Percentiles rank a stretch among this genome's conserved stretches.
phyloP scores from a whole-genome alignment of 2,888 invertebrate species.

The Uloborus plumipes region DNA sequence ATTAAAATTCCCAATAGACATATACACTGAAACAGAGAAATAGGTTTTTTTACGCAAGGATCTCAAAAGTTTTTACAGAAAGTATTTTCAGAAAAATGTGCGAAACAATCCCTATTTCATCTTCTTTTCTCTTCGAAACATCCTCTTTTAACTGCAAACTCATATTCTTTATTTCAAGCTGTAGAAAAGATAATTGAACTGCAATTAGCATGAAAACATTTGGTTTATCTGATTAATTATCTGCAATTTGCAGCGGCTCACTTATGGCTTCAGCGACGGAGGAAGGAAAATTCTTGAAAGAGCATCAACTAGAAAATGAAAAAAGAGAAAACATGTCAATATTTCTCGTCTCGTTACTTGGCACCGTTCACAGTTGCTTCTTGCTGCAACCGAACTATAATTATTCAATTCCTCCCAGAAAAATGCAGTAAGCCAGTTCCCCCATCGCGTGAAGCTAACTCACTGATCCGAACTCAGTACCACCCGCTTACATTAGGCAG shows the following conservation, averaged over 20 bases:
- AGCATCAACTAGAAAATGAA: not conserved
- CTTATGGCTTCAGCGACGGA: conserved; percentile 31
- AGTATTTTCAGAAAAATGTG: too few relatives aligned
- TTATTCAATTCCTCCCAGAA: conserved; percentile 43
- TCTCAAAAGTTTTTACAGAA: too few relatives aligned
- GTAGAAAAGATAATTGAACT: conserved; percentile 30
- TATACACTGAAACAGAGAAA: too few relatives aligned
- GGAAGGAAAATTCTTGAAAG: conserved; percentile 13
- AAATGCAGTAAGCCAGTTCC: conserved; percentile 13
- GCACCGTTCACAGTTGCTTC: conserved; percentile 16
- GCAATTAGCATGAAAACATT: conserved; percentile 49
- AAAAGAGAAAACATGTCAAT: conserved; percentile 37
- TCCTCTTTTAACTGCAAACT: too few relatives aligned
- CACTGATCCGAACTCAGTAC: conserved; percentile 11
- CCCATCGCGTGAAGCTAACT: conserved; percentile 25
- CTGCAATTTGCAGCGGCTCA: conserved; percentile 21
- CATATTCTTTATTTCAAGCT: too few relatives aligned
- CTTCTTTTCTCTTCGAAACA: too few relatives aligned
- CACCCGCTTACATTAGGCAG: conserved; percentile 34
- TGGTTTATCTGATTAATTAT: conserved; percentile 51
- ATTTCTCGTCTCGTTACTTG: conserved; percentile 23
- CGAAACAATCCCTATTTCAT: too few relatives aligned
- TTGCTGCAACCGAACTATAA: conserved; percentile 29
- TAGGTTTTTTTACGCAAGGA: too few relatives aligned
- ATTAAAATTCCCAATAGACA: too few relatives aligned